Percentiles rank a stretch among this genome's conserved stretches.
phyloP scores from a whole-genome alignment of 2,797 vertebrate genomes.

The Arrhamphus sclerolepis region DNA sequence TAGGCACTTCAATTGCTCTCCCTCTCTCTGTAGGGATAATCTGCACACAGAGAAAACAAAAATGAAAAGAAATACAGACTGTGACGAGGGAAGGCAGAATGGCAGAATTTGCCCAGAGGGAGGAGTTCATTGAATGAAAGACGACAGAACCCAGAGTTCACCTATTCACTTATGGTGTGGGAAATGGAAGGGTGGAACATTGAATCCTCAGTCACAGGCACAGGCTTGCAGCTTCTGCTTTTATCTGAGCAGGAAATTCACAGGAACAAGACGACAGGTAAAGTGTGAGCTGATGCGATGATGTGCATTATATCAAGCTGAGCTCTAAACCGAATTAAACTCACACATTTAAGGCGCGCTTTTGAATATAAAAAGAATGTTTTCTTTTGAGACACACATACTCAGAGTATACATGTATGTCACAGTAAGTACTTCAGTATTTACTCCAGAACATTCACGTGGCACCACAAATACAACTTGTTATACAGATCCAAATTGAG shows the following conservation, averaged over 20 bases:
- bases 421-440: no score
- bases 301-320: no score
- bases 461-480: background rate
- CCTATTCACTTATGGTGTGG: constrained; percentile 3
- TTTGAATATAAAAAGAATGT: background rate
- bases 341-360: no score
- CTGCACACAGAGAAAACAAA: constrained; percentile 11
- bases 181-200: constrained; percentile 19
- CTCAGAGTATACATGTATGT: no score
- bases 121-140: constrained; percentile 14
- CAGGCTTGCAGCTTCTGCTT: background rate
- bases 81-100: constrained; percentile 9
- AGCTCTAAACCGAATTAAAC: no score
- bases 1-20: background rate
- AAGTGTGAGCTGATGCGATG: constrained; percentile 25
- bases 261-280: constrained; percentile 37
- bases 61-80: constrained; percentile 15
- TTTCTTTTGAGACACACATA: no score
- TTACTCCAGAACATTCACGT: no score
- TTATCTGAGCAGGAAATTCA: constrained; percentile 49
- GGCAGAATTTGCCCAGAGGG: constrained; percentile 21
- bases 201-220: constrained; percentile 32
- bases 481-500: background rate
- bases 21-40: constrained; percentile 13
- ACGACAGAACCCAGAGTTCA: constrained; percentile 27